A percentile compares a stretch with the other conserved stretches of the same genome.
Evolutionary conservation across 2,888 invertebrate genomes (phyloP).

Genomic region (Sisyra nigra): DNA sequence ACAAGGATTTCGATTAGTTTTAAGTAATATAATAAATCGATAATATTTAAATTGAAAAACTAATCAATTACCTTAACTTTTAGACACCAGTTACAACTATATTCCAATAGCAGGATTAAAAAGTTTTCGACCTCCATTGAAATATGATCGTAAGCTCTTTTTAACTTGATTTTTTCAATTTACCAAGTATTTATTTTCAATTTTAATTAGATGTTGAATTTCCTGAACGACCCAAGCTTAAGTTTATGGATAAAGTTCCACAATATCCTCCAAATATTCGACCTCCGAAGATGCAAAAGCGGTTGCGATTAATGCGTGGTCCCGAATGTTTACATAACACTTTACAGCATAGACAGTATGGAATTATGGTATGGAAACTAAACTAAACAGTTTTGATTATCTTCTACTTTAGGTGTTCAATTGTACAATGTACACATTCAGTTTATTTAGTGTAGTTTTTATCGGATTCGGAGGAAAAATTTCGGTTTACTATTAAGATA

Average conservation of each 20-base stretch:
- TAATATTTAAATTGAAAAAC: no score
- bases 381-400: not conserved
- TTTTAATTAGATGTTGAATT: conserved; percentile 46
- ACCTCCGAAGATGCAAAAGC: conserved; percentile 75
- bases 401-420: conserved; percentile 2
- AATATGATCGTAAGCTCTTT: conserved; percentile 42
- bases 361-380: conserved; percentile 57
- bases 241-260: conserved; percentile 56
- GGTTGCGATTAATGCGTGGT: conserved; percentile 72
- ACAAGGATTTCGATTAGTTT: no score
- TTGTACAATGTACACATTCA: not conserved
- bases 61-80: no score
- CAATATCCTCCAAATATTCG: conserved; percentile 44
- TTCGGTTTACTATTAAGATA: no score
- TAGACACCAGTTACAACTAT: no score
- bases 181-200: not conserved
- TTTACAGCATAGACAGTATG: conserved; percentile 82
- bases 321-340: conserved; percentile 76
- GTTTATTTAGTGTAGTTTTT: no score
- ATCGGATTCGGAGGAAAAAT: no score
- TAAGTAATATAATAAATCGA: no score
- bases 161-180: conserved; percentile 7
- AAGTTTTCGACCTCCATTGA: conserved; percentile 49
- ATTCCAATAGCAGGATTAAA: conserved; percentile 40
- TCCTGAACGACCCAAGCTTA: conserved; percentile 54